Evolutionary conservation across 92 coral and sea anemone species (phyloP), one percentile per base, ranked within the genome.

Genomic region (Heliopora coerulea): DNA sequence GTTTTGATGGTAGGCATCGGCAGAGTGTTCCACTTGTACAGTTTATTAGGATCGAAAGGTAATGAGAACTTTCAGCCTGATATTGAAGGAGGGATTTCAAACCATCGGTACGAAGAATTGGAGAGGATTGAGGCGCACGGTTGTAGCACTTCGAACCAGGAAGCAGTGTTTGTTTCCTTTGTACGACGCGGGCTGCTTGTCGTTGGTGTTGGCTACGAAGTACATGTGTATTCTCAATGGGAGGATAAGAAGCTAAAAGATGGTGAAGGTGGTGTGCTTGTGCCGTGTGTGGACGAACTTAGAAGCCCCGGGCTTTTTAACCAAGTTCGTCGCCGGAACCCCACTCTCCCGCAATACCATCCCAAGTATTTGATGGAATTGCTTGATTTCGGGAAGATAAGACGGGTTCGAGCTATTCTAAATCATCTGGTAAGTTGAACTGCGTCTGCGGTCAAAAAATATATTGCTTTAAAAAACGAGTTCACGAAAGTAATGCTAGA

Each of bases 211-310:
- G 99, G 99, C 8, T 90, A 96, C 1, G 99, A 95, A 66, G 91
- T 95, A 84, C 99, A 95, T 61, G 91, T 95, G 20, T 95, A 90
- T 72, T 90, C 99, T 1, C 99, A 95, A 74, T 95, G 99, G 99
- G 85, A 82, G 68, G 91, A 84, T 17, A 88, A 81, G 39, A 74
- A 35, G 49, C 0, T 48, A 18, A 19, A 30, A 1, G 62, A 70
- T 7, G 54, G 28, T 0, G 60, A 49, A n/a, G 49, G 17, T 29
- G 70, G 40, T 3, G 28, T 56, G 28, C 83, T 91, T 28, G 89
- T 91, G 15, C 85, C 96, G 48, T 66, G 84, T 29, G 81, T 91
- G 1, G 63, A 84, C 18, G 73, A 87, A 23, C 85, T 85, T 8
- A 62, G 86, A 12, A 82, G 89, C 17, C 86, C 91, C 46, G 99